A percentile compares a stretch with the other conserved stretches of the same genome.
These are phyloP conservation scores for Eleginops maclovinus DNA, from an alignment of 2,113 vertebrate species.

Conservation along the genomic window DNA sequence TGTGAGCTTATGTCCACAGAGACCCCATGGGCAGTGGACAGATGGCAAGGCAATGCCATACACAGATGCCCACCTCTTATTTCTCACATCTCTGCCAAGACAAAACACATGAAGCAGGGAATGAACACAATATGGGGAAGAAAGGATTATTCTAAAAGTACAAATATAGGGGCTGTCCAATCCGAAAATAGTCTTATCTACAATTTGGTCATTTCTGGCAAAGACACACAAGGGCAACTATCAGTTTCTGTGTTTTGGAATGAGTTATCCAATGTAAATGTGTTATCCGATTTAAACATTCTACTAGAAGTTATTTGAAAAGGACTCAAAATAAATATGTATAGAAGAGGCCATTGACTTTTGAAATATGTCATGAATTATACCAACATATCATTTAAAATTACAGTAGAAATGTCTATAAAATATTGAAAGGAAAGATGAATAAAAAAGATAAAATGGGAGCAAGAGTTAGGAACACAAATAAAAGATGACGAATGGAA, in stretches of 20 bases:
- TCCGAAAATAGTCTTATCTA: slow-evolving; percentile 7
- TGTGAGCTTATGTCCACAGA: slow-evolving; percentile 78
- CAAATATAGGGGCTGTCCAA: slow-evolving; percentile 5
- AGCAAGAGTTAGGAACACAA: too few relatives aligned
- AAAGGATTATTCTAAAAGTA: neutral
- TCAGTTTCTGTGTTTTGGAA: slow-evolving; percentile 11
- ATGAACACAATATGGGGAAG: slow-evolving; percentile 30
- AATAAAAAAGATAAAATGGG: too few relatives aligned
- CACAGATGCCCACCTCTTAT: slow-evolving; percentile 81
- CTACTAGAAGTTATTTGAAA: too few relatives aligned
- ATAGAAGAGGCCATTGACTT: too few relatives aligned
- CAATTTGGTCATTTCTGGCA: slow-evolving; percentile 1
- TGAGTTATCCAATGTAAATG: neutral
- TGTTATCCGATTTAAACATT: neutral
- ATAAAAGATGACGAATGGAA: too few relatives aligned
- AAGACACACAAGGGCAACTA: neutral
- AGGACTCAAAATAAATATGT: too few relatives aligned
- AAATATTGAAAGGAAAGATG: too few relatives aligned
- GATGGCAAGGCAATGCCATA: slow-evolving; percentile 76
- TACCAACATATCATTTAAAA: too few relatives aligned
- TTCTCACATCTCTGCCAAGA: slow-evolving; percentile 72
- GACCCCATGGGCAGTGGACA: slow-evolving; percentile 78
- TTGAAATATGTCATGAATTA: too few relatives aligned
- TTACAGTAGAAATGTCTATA: too few relatives aligned
- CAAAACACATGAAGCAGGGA: slow-evolving; percentile 69